Percentiles rank a stretch among this genome's conserved stretches.
phyloP scores from a whole-genome alignment of 2,113 vertebrate genomes.

The Rutilus rutilus region DNA sequence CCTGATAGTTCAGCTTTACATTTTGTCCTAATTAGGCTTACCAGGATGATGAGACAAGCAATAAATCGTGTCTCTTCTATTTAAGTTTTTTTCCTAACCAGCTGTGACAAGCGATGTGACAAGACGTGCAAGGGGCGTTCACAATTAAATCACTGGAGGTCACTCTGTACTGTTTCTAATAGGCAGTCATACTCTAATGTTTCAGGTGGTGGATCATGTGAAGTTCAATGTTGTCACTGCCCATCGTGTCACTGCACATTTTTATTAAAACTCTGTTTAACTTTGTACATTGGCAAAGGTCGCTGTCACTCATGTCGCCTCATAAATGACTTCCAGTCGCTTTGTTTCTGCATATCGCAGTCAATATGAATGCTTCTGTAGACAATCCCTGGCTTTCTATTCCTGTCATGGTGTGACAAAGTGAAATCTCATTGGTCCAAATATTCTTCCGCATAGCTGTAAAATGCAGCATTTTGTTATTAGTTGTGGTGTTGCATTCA shows the following conservation, averaged over 20 bases:
- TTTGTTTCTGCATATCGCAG: neutral
- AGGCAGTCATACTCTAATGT: neutral
- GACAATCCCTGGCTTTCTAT: neutral
- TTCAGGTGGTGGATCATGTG: conserved; percentile 8
- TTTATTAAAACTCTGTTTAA: conserved; percentile 3
- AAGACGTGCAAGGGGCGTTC: neutral
- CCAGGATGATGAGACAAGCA: neutral
- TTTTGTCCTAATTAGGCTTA: conserved; percentile 2
- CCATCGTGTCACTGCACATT: neutral
- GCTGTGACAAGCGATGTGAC: neutral
- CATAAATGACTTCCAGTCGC: conserved; percentile 2
- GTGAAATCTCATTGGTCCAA: neutral
- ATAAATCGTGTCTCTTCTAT: neutral
- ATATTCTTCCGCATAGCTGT: neutral
- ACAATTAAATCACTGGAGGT: conserved; percentile 5
- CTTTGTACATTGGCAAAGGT: conserved; percentile 23
- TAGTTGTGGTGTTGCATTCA: neutral
- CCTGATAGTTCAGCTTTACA: neutral
- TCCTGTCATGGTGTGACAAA: neutral
- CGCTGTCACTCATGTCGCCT: neutral
- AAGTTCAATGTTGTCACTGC: conserved; percentile 17
- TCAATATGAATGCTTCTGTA: neutral
- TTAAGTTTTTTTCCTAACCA: neutral
- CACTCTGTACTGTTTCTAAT: neutral
- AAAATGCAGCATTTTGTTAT: neutral